Percentiles rank a stretch among this genome's conserved stretches.
Evolutionary conservation across 2,888 invertebrate genomes (phyloP).

Genomic region (Helobdella robusta): DNA sequence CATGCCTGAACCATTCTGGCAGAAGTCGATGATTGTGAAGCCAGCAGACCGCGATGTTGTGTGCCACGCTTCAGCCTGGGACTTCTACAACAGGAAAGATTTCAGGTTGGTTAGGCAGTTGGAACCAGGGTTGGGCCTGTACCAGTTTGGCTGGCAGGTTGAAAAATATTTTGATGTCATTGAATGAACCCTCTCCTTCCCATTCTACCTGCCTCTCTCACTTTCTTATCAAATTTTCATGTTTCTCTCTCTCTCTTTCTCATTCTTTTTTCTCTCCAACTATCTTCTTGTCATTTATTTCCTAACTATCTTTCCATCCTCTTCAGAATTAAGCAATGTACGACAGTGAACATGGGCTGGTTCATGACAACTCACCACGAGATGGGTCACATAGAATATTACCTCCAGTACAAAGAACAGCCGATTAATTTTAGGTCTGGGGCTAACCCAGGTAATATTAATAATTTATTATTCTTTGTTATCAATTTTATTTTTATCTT

Average conservation of each 20-base stretch:
- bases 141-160: too few relatives aligned
- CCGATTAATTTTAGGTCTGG: slow-evolving; percentile 61
- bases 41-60: slow-evolving; percentile 56
- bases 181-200: too few relatives aligned
- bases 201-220: too few relatives aligned
- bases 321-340: slow-evolving; percentile 47
- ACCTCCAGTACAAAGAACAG: slow-evolving; percentile 43
- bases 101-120: slow-evolving; percentile 55
- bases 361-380: slow-evolving; percentile 47
- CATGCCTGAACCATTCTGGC: slow-evolving; percentile 75
- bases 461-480: too few relatives aligned
- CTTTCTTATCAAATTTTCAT: too few relatives aligned
- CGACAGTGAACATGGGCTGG: slow-evolving; percentile 41
- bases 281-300: too few relatives aligned
- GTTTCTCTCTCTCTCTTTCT: too few relatives aligned
- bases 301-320: too few relatives aligned
- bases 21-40: slow-evolving; percentile 61
- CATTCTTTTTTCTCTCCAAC: too few relatives aligned
- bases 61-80: slow-evolving; percentile 48
- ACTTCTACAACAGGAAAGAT: slow-evolving; percentile 65
- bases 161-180: too few relatives aligned
- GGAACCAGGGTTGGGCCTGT: too few relatives aligned
- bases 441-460: slow-evolving; percentile 64
- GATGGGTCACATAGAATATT: slow-evolving; percentile 49
- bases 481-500: too few relatives aligned